Evolutionary conservation across 2,113 vertebrate genomes (phyloP).

Genomic region (Nothocercus nigrocapillus): DNA sequence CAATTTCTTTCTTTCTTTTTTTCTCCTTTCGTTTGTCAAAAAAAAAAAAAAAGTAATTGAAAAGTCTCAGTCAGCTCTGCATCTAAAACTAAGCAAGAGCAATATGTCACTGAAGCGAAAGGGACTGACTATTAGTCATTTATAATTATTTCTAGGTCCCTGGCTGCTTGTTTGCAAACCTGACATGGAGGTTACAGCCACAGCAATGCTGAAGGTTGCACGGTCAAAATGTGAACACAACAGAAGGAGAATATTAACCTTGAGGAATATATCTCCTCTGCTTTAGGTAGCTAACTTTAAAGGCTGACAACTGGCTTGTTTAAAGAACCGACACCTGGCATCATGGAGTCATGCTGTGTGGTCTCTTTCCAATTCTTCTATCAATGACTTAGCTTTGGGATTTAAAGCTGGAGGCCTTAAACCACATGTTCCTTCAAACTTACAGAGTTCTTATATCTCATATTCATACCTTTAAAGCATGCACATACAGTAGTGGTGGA

Average conservation of each 20-base stretch:
- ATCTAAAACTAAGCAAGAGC: not conserved
- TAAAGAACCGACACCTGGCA: not conserved
- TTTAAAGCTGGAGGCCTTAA: not conserved
- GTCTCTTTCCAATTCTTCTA: not conserved
- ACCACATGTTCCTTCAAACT: not conserved
- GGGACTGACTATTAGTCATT: not conserved
- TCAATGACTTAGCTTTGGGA: not conserved
- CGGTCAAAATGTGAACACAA: not conserved
- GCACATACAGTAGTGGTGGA: not conserved
- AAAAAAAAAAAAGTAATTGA: not conserved
- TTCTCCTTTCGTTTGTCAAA: not conserved
- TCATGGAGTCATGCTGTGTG: rapidly evolving
- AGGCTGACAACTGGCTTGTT: not conserved
- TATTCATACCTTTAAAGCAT: not conserved
- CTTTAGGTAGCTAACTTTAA: not conserved
- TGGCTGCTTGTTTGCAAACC: not conserved
- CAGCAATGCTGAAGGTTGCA: not conserved
- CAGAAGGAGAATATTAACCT: not conserved
- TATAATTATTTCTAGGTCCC: not conserved
- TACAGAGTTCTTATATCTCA: not conserved
- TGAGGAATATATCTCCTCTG: not conserved
- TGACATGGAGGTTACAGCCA: not conserved
- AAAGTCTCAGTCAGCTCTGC: rapidly evolving
- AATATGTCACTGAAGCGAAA: not conserved
- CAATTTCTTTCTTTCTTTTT: not conserved